Evolutionary conservation across 1,140 invertebrate species (phyloP), one percentile per base, ranked within the genome.

Genomic region (Prorops nasuta): DNA sequence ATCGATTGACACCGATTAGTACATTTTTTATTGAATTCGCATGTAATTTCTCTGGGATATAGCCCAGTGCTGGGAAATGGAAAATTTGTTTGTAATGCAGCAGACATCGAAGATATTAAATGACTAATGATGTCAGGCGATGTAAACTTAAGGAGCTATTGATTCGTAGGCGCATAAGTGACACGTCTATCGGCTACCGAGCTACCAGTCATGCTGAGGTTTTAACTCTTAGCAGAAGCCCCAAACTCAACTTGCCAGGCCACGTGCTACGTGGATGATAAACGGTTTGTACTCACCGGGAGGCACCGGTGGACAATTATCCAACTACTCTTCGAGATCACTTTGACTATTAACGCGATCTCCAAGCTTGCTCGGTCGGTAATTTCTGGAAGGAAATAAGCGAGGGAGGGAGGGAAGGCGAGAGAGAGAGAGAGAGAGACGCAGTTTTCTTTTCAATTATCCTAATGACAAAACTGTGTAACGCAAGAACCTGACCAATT

Each of bases 141-240:
- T 64, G 64, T 58, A 64, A 70, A 67, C 61, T 66, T 56, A 66
- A 68, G 64, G 63, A 51, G 54, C 63, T 69, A 74, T 75, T 75
- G 71, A 75, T 75, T 74, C 65, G 64, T 50, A 64, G 68, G 67
- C 69, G 69, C 64, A 66, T 67, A 73, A 74, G 71, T 74, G 71
- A 72, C 69, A 72, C 68, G 67, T 74, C 69, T 69, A 71, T 72
- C 70, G 70, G 67, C 71, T 71, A 71, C 71, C 60, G 69, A 66
- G 69, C 66, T 64, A 73, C 70, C 68, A 75, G 72, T 74, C 72
- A 75, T 74, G 70, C 70, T 74, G 71, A 75, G 71, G 71, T 75
- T 75, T 74, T 71, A 71, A 75, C 66, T 71, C 66, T 69, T 66
- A 57, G 46, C 57, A 53, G 58, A 63, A 64, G 49, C 58, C 48